Base-by-base conservation (phyloP, 2,888 invertebrate genomes). In the Drosophila parthenogenetica region DNA sequence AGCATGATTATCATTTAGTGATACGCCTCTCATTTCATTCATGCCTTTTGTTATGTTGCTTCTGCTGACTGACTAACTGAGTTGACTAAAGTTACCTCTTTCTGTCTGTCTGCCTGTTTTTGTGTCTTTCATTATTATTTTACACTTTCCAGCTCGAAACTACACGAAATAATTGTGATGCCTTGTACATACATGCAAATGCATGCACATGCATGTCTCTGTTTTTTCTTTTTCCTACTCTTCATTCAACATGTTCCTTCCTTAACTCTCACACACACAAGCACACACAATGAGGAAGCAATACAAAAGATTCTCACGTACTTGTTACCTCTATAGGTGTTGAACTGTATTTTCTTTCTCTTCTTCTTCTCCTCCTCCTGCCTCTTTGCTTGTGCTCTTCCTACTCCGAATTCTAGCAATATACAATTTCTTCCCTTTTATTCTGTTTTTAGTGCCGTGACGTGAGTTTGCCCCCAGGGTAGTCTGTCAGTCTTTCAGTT, bases 221-320 rank as follows among this genome's bases (percentile, higher is more conserved):
- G 25, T 14, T 32, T 19, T 35, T 43, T 19, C n/a, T 7, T n/a
- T 39, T 22, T 45, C 32, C 10, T 32, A 32, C 16, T 45, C 46
- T 16, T 32, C 14, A 32, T 16, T 29, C 32, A 29, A 3, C 53
- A 22, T 19, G 74, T 69, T 69, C 79, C 75, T 72, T 68, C 71
- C 62, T 64, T 51, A 40, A 53, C 29, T 29, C 29, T 29, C 5
- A 29, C 29, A 29, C 8, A 29, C 19, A 19, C 19, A 19, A 2
- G 3, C 19, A 19, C 39, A 61, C 58, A 79, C 80, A 87, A 83
- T 88, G 86, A 86, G 88, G 84, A 85, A 85, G 88, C 87, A 74
- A 73, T 77, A 83, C 89, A 84, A 85, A 89, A 85, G 87, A 87
- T 87, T 89, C 85, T 87, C 85, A 89, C 87, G 89, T 89, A 84